These are phyloP conservation scores for Prunella himalayana DNA, from an alignment of 2,113 vertebrate genomes.

Conservation along the genomic window DNA sequence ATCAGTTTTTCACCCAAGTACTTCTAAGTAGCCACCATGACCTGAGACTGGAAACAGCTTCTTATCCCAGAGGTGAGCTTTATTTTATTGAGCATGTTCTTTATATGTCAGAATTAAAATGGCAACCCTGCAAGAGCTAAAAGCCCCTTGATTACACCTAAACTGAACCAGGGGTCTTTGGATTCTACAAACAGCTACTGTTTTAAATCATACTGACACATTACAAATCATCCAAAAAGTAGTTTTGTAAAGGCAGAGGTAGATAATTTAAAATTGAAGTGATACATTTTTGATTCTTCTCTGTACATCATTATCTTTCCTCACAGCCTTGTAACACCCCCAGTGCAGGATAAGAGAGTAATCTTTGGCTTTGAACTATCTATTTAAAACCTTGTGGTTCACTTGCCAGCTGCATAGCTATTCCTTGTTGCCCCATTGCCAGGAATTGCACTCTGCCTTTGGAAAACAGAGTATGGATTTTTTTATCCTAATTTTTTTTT, in stretches of 20 bases:
- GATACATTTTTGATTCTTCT: background rate
- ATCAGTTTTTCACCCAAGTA: background rate
- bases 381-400: conserved; percentile 33
- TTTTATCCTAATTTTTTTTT: background rate
- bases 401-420: background rate
- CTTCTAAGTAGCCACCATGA: background rate
- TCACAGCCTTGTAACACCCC: background rate
- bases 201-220: background rate
- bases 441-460: background rate
- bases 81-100: background rate
- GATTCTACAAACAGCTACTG: background rate
- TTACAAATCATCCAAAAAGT: background rate
- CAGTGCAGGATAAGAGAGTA: conserved; percentile 3
- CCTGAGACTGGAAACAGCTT: background rate
- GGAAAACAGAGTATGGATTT: background rate
- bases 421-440: background rate
- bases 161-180: background rate
- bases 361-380: conserved; percentile 40
- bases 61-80: background rate
- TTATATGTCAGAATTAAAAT: background rate
- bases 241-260: background rate
- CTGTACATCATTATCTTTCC: background rate
- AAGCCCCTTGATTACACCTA: background rate
- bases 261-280: background rate
- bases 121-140: background rate